Evolutionary conservation across 2,797 vertebrate species (phyloP).

Genomic region (Pipistrellus pipistrellus): DNA sequence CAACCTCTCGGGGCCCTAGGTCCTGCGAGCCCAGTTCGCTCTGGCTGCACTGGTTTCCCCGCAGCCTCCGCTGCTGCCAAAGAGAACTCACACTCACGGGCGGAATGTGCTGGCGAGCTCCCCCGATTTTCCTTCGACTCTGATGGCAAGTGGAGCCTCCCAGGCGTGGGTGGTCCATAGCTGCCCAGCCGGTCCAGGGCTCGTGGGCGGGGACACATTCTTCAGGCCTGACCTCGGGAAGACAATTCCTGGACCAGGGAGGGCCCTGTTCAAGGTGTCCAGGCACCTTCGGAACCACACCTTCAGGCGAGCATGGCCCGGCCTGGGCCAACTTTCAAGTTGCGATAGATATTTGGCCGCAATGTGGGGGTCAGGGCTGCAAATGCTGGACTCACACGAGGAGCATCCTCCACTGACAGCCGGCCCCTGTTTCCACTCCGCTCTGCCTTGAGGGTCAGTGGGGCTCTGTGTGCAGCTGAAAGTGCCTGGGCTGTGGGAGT

Average conservation of each 20-base stretch:
- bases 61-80: not conserved
- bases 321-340: accelerated
- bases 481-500: not conserved
- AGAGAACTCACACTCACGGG: accelerated
- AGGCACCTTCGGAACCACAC: not conserved
- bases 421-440: not conserved
- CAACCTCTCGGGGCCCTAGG: accelerated
- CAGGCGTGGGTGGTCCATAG: not conserved
- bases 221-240: not conserved
- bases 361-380: not conserved
- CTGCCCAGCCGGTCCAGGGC: not conserved
- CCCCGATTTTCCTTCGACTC: not conserved
- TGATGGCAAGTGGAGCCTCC: not conserved
- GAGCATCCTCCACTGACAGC: not conserved
- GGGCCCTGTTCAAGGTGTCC: accelerated
- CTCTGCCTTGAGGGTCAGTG: not conserved
- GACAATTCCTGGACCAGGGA: not conserved
- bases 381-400: not conserved
- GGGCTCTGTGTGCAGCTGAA: not conserved
- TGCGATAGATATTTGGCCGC: not conserved
- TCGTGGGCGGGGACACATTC: not conserved
- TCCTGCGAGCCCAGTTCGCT: not conserved
- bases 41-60: accelerated
- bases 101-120: not conserved
- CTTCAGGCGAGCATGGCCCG: accelerated